These are phyloP conservation scores for Coleophora deauratella DNA, from an alignment of 2,888 invertebrate genomes.

Conservation along the genomic window DNA sequence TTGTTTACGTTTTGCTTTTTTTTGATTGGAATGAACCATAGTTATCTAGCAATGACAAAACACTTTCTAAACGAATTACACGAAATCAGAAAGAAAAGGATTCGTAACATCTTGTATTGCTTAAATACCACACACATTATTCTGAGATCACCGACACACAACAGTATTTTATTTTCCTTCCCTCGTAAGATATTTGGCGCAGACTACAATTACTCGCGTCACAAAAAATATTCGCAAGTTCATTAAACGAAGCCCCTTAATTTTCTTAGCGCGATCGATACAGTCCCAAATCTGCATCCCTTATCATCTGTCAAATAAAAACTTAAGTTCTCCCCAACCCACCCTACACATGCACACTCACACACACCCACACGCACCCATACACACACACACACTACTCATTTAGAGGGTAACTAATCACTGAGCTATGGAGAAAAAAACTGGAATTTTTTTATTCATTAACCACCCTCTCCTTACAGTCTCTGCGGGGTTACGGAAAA, in stretches of 20 bases:
- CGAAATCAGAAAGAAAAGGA: too few species aligned
- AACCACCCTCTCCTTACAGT: constrained; percentile 69
- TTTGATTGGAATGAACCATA: too few species aligned
- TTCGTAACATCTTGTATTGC: too few species aligned
- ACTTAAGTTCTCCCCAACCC: constrained; percentile 24
- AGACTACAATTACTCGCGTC: too few species aligned
- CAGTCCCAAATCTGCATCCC: constrained; percentile 51
- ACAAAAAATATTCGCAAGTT: not conserved
- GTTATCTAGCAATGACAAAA: too few species aligned
- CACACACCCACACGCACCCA: constrained; percentile 28
- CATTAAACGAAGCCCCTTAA: not conserved
- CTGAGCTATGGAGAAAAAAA: constrained; percentile 68
- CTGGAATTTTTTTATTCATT: constrained; percentile 71
- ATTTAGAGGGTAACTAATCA: constrained; percentile 74
- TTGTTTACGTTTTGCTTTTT: too few species aligned
- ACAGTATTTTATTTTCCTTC: too few species aligned
- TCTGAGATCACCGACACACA: too few species aligned
- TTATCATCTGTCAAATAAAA: constrained; percentile 60
- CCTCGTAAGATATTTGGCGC: too few species aligned
- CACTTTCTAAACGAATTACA: too few species aligned
- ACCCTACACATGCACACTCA: constrained; percentile 17
- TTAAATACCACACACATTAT: too few species aligned
- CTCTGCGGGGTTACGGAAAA: constrained; percentile 32
- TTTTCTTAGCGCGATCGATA: constrained; percentile 28
- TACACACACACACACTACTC: constrained; percentile 55